Evolutionary conservation across 2,113 vertebrate genomes (phyloP), one percentile per base, ranked within the genome.

Genomic region (Myocastor coypus): DNA sequence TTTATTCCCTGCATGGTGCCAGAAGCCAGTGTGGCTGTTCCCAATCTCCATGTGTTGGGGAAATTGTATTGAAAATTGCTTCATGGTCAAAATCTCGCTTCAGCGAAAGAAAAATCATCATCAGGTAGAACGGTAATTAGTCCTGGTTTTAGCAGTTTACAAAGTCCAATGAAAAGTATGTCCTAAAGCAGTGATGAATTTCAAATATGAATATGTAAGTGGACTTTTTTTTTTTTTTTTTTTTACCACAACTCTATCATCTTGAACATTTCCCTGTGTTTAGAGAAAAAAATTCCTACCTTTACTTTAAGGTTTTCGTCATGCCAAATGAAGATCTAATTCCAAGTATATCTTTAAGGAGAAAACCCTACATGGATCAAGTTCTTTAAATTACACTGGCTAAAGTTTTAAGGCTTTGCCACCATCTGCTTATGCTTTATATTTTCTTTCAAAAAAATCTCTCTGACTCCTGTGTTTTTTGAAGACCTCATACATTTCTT

Each of bases 221-320:
- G 81, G 81, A 61, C 24, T 7, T 8, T 83, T 32, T 63, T 7
- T 42, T 68, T 24, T 28, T 7, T 8, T 83, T 32, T 63, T 7
- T 42, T 68, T 24, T 28, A n/a, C 40, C 73, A 13, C 57, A 77
- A 78, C 42, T 92, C 24, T 69, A 32, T 59, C 68, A 84, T 90
- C 68, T 32, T 69, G 77, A 95, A 63, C 24, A 77, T 91, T 87
- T 77, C 57, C 84, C 81, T 90, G 64, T 55, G 28, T 94, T 96
- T 55, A 94, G 87, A 86, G 78, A 81, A 73, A 90, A 80, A 42
- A 64, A 64, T n/a, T 4, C 40, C 20, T 78, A 66, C 17, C 34
- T 85, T 64, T 34, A 50, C 14, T 37, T 68, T 61, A 75, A 69
- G 50, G 87, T 55, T 92, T 66, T 57, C 26, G 30, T 10, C 19